Conservation (phyloP, 2,888 invertebrate genomes). For the Rhogogaster chlorosoma region DNA sequence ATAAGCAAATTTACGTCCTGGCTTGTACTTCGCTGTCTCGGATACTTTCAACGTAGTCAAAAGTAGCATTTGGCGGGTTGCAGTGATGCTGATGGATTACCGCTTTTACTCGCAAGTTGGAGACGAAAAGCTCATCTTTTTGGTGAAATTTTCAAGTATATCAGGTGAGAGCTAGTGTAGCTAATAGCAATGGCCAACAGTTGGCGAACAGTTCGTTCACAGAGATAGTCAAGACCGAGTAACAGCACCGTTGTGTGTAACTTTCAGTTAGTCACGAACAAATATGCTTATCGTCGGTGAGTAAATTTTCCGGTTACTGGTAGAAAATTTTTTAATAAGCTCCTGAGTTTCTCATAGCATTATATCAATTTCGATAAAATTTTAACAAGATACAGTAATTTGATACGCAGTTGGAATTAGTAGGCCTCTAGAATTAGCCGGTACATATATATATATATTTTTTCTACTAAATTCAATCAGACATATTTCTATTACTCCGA, state of each 20-base stretch:
- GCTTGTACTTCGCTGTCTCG: neutral
- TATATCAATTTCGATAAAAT: neutral
- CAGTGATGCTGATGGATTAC: slow-evolving; percentile 2
- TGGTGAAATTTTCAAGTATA: slow-evolving; percentile 5
- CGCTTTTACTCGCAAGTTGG: slow-evolving; percentile 4
- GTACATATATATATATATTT: too few species aligned
- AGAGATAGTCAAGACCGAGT: slow-evolving; percentile 5
- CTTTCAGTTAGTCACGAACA: slow-evolving; percentile 20
- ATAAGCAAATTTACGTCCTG: neutral
- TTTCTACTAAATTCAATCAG: neutral
- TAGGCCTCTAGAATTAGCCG: neutral
- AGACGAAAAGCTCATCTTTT: neutral
- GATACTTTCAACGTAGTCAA: neutral
- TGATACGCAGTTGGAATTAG: neutral
- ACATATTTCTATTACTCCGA: neutral
- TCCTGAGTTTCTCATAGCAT: neutral
- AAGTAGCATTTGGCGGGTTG: slow-evolving; percentile 2
- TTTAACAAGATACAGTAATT: neutral
- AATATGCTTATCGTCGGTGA: slow-evolving; percentile 18
- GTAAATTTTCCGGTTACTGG: neutral
- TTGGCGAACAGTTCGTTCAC: neutral
- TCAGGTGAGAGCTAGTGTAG: neutral
- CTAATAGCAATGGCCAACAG: neutral
- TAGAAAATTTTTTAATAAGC: slow-evolving; percentile 26
- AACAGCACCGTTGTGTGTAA: neutral